Percentiles rank a stretch among this genome's conserved stretches.
Evolutionary conservation across 2,113 vertebrate genomes (phyloP).

Genomic region (Antigone vipio): DNA sequence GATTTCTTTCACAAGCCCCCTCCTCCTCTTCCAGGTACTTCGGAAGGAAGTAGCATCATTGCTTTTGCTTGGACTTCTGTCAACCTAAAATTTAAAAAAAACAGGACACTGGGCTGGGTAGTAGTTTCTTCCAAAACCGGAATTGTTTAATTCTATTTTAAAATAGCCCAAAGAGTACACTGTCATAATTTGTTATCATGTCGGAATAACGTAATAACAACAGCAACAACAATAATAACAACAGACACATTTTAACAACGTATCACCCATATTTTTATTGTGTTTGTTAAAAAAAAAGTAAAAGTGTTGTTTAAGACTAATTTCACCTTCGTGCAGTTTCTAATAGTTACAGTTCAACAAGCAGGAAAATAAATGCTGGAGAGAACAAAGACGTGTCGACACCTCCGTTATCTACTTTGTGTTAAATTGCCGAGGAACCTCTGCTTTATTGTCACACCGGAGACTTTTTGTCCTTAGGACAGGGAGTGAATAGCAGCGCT

Average conservation of each 20-base stretch:
- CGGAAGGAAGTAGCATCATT: neutral
- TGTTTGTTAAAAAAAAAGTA: neutral
- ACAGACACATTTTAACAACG: constrained; percentile 23
- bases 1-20: neutral
- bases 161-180: constrained; percentile 45
- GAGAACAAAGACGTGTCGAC: constrained; percentile 44
- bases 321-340: neutral
- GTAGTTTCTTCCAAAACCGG: constrained; percentile 15
- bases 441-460: constrained; percentile 16
- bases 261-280: neutral
- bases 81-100: neutral
- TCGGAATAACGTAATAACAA: constrained; percentile 10
- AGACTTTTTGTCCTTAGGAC: neutral
- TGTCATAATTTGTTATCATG: constrained; percentile 54
- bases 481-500: neutral
- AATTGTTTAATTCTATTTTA: constrained; percentile 19
- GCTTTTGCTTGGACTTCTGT: constrained; percentile 2
- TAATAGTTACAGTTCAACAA: constrained; percentile 34
- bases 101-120: neutral
- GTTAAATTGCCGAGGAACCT: constrained; percentile 12
- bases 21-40: neutral
- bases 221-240: neutral
- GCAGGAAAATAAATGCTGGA: constrained; percentile 44
- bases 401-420: constrained; percentile 27
- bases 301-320: constrained; percentile 23